phyloP scores from a whole-genome alignment of 1,140 invertebrate species.

The Luehdorfia chinensis region DNA sequence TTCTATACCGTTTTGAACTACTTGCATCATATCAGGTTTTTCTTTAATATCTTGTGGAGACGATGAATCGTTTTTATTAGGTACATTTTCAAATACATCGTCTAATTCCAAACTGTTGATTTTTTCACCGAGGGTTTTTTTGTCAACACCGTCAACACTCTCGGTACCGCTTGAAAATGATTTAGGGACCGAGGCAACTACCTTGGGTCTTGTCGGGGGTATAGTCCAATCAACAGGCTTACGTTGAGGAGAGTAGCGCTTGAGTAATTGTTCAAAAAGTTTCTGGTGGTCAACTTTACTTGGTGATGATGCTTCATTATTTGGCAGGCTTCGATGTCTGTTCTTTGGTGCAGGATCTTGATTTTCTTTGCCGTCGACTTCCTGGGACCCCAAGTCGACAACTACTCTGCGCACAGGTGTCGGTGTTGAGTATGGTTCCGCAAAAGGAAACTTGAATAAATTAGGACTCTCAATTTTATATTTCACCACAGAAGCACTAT shows the following conservation, averaged over 20 bases:
- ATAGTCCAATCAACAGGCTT: slow-evolving; percentile 65
- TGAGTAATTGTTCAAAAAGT: slow-evolving; percentile 63
- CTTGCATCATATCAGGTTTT: slow-evolving; percentile 32
- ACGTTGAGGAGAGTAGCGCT: slow-evolving; percentile 65
- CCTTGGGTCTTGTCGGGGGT: slow-evolving; percentile 61
- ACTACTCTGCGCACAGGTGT: slow-evolving; percentile 52
- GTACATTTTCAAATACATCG: slow-evolving; percentile 48
- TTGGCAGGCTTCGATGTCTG: slow-evolving; percentile 49
- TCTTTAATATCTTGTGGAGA: slow-evolving; percentile 24
- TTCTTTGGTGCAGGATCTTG: slow-evolving; percentile 35
- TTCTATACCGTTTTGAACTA: slow-evolving; percentile 44
- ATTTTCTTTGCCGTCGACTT: slow-evolving; percentile 51
- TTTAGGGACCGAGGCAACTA: slow-evolving; percentile 65
- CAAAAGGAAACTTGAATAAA: slow-evolving; percentile 72
- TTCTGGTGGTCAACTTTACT: slow-evolving; percentile 66
- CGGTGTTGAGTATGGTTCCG: slow-evolving; percentile 66
- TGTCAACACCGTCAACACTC: slow-evolving; percentile 39
- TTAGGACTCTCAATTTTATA: slow-evolving; percentile 69
- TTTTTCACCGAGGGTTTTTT: slow-evolving; percentile 34
- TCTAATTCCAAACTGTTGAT: slow-evolving; percentile 39
- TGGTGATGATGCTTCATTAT: slow-evolving; percentile 32
- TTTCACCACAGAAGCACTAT: slow-evolving; percentile 39
- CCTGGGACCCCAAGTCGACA: slow-evolving; percentile 46
- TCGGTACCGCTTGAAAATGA: slow-evolving; percentile 54
- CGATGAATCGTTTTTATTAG: slow-evolving; percentile 22